Evolutionary conservation across 2,888 invertebrate genomes (phyloP).

Genomic region (Phanerotoma sp.): DNA sequence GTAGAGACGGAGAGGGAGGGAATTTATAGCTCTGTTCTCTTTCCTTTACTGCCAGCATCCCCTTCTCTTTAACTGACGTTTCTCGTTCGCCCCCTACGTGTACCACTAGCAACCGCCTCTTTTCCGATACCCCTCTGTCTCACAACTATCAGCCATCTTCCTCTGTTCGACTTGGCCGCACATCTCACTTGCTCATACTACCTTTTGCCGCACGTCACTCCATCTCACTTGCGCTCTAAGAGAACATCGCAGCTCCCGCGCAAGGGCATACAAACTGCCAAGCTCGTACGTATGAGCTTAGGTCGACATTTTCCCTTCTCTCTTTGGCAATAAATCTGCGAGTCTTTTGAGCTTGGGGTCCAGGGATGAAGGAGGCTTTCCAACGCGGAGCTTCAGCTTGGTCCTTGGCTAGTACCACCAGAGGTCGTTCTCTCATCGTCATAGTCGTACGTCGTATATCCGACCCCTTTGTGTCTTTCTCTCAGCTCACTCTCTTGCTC

Average conservation of each 20-base stretch:
- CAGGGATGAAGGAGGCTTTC: constrained; percentile 22
- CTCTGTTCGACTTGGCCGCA: constrained; percentile 9
- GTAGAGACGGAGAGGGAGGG: constrained; percentile 54
- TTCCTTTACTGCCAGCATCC: constrained; percentile 51
- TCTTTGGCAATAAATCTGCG: constrained; percentile 57
- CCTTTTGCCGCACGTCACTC: constrained; percentile 27
- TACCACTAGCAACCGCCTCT: constrained; percentile 16
- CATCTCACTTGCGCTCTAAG: constrained; percentile 29
- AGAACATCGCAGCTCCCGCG: constrained; percentile 10
- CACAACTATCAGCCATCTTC: constrained; percentile 12
- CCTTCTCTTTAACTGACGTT: constrained; percentile 33
- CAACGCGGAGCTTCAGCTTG: constrained; percentile 9
- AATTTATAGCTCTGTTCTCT: constrained; percentile 57
- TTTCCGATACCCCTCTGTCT: constrained; percentile 20
- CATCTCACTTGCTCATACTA: constrained; percentile 27
- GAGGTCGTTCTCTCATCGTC: constrained; percentile 31
- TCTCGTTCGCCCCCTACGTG: constrained; percentile 30
- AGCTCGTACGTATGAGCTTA: constrained; percentile 57
- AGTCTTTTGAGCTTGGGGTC: constrained; percentile 54
- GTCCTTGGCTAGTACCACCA: constrained; percentile 23
- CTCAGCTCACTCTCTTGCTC: constrained; percentile 30
- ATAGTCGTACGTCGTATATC: constrained; percentile 14
- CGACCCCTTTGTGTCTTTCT: constrained; percentile 26
- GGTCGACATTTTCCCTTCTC: constrained; percentile 58
- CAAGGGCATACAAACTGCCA: constrained; percentile 53